Conservation (phyloP, 2,888 invertebrate genomes). For the Exocentrus adspersus region DNA sequence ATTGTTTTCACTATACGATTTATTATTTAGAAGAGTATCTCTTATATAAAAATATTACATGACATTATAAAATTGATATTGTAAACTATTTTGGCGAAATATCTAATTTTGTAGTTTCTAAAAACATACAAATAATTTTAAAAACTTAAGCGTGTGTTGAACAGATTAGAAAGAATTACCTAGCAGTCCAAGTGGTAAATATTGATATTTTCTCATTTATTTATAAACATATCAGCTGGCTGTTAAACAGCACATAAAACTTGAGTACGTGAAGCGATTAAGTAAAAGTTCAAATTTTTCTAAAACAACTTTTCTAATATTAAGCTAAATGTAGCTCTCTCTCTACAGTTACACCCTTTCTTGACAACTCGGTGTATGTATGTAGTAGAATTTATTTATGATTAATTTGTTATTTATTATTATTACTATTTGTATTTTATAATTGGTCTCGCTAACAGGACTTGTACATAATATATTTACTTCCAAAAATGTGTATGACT, state of each 20-base stretch:
- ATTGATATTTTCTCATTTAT: conserved; percentile 41
- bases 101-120: too few relatives aligned
- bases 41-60: too few relatives aligned
- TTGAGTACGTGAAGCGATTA: conserved; percentile 38
- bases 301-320: conserved; percentile 34
- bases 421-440: conserved; percentile 61
- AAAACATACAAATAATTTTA: too few relatives aligned
- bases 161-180: too few relatives aligned
- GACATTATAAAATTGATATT: too few relatives aligned
- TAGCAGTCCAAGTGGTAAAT: conserved; percentile 48
- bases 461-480: conserved; percentile 63
- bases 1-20: too few relatives aligned
- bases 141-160: too few relatives aligned
- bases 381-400: conserved; percentile 55
- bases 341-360: conserved; percentile 51
- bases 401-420: conserved; percentile 60
- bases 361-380: conserved; percentile 51
- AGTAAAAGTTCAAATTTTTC: conserved; percentile 36
- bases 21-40: too few relatives aligned
- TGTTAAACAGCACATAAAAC: conserved; percentile 51
- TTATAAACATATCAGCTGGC: conserved; percentile 54
- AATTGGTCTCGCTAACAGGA: conserved; percentile 63
- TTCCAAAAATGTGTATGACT: conserved; percentile 62
- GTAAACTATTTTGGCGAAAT: too few relatives aligned
- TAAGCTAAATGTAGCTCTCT: conserved; percentile 56